Conservation (phyloP, 2,113 vertebrate species). For the Laterallus jamaicensis region DNA sequence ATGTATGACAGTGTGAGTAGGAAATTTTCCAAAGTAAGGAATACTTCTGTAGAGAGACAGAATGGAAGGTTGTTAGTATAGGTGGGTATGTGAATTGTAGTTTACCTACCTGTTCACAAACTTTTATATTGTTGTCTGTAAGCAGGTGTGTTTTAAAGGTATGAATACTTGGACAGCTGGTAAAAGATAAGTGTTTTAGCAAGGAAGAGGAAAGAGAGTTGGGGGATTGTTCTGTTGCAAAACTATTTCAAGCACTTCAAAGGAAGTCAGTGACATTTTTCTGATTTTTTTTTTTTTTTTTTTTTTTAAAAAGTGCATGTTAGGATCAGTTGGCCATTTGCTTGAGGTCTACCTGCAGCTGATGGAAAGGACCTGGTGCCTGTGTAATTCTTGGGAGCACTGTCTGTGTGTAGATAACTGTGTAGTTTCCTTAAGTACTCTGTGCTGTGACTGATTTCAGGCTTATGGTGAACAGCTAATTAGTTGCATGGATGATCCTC, state of each 20-base stretch:
- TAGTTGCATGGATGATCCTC: neutral
- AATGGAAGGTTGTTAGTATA: neutral
- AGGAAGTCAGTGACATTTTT: neutral
- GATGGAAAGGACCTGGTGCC: neutral
- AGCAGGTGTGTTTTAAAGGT: neutral
- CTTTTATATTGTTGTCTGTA: neutral
- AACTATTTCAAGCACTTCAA: neutral
- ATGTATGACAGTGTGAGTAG: neutral
- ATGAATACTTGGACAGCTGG: neutral
- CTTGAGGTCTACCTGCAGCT: neutral
- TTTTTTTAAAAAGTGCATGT: rapidly evolving
- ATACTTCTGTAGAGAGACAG: neutral
- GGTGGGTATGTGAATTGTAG: neutral
- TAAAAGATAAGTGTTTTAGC: neutral
- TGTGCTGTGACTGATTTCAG: neutral
- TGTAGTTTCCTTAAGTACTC: neutral
- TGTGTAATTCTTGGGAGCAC: neutral
- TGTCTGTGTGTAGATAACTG: neutral
- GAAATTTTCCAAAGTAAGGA: neutral
- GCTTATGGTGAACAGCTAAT: neutral
- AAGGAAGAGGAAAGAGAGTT: neutral
- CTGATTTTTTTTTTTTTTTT: neutral
- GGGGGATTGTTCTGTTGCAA: neutral
- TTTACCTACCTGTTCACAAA: neutral
- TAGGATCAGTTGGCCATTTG: neutral